Percentiles rank a stretch among this genome's conserved stretches.
Evolutionary conservation across 2,113 vertebrate genomes (phyloP).

Genomic region (Channa maculata): DNA sequence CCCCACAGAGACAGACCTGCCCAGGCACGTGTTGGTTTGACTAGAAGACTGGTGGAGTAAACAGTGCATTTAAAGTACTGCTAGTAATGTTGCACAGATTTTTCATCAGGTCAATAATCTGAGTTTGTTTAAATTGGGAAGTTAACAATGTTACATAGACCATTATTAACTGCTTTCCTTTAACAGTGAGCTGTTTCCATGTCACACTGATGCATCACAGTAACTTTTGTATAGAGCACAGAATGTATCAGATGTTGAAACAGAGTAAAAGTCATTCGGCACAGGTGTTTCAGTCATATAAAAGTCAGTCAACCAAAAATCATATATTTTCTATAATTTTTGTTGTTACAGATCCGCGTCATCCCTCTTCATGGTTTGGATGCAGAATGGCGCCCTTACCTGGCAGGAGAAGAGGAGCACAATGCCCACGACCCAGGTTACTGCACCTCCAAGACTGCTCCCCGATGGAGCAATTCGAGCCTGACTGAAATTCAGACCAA

Average conservation of each 20-base stretch:
- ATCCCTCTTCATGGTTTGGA: conserved; percentile 82
- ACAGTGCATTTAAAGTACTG: too few relatives aligned
- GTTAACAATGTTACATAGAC: neutral
- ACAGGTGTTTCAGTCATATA: neutral
- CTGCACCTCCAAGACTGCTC: conserved; percentile 81
- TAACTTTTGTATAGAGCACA: too few relatives aligned
- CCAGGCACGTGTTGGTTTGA: conserved; percentile 56
- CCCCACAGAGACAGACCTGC: conserved; percentile 65
- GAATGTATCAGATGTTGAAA: too few relatives aligned
- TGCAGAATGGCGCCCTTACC: conserved; percentile 78
- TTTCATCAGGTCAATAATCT: neutral
- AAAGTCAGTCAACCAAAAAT: neutral
- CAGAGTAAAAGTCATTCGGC: too few relatives aligned
- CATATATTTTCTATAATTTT: neutral
- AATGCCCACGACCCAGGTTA: conserved; percentile 74
- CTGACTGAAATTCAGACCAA: conserved; percentile 69
- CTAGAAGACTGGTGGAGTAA: too few relatives aligned
- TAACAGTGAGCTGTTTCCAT: neutral
- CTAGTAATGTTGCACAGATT: too few relatives aligned
- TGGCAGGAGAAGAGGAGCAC: conserved; percentile 77
- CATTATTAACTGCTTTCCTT: neutral
- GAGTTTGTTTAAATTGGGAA: neutral
- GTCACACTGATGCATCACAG: too few relatives aligned
- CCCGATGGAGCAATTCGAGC: conserved; percentile 70
- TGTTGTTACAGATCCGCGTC: conserved; percentile 62